Conservation (phyloP, 64 coral and sea anemone genomes). For the Exaiptasia diaphana region DNA sequence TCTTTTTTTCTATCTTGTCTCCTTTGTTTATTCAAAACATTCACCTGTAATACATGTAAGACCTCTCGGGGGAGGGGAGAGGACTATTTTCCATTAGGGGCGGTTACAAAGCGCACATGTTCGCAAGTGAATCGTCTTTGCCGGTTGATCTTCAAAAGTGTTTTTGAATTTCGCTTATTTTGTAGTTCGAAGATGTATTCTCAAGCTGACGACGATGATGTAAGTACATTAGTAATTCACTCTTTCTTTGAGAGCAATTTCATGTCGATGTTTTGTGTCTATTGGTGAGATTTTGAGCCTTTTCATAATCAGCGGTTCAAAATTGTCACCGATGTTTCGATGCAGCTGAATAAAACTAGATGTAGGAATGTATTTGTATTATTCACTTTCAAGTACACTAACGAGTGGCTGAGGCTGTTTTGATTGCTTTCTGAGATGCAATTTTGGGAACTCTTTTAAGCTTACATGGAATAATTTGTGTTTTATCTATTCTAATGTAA, state of each 20-base stretch:
- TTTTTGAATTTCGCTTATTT: background rate
- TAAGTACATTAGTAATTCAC: background rate
- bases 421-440: no score
- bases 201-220: constrained; percentile 16
- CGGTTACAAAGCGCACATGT: background rate
- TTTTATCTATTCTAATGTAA: no score
- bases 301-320: background rate
- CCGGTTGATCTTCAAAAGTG: background rate
- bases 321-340: background rate
- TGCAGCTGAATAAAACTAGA: background rate
- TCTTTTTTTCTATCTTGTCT: background rate
- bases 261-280: background rate
- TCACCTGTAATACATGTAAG: background rate
- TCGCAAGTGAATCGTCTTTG: background rate
- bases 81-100: background rate
- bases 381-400: background rate
- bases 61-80: background rate
- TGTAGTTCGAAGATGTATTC: background rate
- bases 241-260: background rate
- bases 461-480: no score
- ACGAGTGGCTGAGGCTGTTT: background rate
- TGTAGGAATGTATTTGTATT: background rate
- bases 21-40: background rate
- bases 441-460: no score
- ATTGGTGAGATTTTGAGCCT: background rate